Evolutionary conservation across 2,797 vertebrate species (phyloP).

Genomic region (Falco rusticolus): DNA sequence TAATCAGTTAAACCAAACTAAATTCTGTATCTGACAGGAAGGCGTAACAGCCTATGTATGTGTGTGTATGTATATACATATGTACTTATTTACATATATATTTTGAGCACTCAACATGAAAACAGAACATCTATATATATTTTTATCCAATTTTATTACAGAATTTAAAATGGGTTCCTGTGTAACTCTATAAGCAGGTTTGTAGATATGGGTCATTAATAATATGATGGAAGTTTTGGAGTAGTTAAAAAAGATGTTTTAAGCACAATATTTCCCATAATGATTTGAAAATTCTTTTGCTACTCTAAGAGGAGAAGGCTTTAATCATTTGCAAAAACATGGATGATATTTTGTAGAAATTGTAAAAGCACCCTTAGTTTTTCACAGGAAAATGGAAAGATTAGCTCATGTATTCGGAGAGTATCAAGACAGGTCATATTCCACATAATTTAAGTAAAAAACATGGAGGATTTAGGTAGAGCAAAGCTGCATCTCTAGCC

Average conservation of each 20-base stretch:
- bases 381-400: not conserved
- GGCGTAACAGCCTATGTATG: not conserved
- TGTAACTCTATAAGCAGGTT: not conserved
- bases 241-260: not conserved
- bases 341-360: not conserved
- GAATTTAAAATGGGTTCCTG: not conserved
- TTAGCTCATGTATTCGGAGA: not conserved
- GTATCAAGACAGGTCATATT: not conserved
- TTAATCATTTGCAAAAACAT: not conserved
- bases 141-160: not conserved
- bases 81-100: not conserved
- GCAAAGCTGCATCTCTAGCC: not conserved
- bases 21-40: not conserved
- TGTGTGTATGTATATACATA: not conserved
- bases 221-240: not conserved
- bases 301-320: not conserved
- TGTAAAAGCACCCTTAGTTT: slow-evolving; percentile 7
- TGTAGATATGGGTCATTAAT: not conserved
- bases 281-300: not conserved
- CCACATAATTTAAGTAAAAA: not conserved
- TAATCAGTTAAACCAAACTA: not conserved
- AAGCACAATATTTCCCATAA: not conserved
- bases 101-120: not conserved
- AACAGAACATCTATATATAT: not conserved
- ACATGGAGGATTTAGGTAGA: not conserved